phyloP scores from a whole-genome alignment of 2,888 invertebrate species.

The Bhutanitis thaidina region DNA sequence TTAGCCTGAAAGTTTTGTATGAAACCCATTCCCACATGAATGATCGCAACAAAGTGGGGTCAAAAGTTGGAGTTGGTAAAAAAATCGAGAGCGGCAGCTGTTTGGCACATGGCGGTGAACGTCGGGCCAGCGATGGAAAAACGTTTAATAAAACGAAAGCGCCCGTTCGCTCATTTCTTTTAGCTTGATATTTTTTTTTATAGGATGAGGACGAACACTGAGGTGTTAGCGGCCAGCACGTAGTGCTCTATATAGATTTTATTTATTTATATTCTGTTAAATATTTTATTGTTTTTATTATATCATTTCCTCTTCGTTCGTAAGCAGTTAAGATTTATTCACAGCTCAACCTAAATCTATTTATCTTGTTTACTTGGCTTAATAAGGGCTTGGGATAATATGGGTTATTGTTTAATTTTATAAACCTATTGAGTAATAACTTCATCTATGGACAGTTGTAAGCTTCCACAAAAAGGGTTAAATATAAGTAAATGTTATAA shows the following conservation, averaged over 20 bases:
- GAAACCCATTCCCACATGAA: conserved; percentile 73
- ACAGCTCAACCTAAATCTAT: too few species aligned
- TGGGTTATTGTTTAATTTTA: too few species aligned
- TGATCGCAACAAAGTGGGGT: conserved; percentile 72
- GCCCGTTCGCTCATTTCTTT: conserved; percentile 42
- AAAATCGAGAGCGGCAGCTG: conserved; percentile 69
- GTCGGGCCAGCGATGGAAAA: conserved; percentile 40
- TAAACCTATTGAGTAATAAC: too few species aligned
- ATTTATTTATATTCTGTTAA: background rate
- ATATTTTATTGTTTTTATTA: too few species aligned
- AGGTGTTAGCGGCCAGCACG: conserved; percentile 19
- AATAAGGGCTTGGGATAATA: too few species aligned
- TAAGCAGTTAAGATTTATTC: too few species aligned
- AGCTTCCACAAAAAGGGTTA: too few species aligned
- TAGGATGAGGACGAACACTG: conserved; percentile 1
- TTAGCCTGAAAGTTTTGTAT: conserved; percentile 42
- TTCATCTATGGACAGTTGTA: too few species aligned
- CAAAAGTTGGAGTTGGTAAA: conserved; percentile 72
- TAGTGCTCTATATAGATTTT: conserved; percentile 13
- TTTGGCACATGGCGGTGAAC: conserved; percentile 52
- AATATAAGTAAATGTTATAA: too few species aligned
- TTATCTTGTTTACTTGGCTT: too few species aligned
- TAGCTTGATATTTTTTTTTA: conserved; percentile 36
- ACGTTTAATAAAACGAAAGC: conserved; percentile 54
- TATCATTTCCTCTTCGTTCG: too few species aligned